phyloP scores from a whole-genome alignment of 2,797 vertebrate genomes.

The Enteromius viviparus region DNA sequence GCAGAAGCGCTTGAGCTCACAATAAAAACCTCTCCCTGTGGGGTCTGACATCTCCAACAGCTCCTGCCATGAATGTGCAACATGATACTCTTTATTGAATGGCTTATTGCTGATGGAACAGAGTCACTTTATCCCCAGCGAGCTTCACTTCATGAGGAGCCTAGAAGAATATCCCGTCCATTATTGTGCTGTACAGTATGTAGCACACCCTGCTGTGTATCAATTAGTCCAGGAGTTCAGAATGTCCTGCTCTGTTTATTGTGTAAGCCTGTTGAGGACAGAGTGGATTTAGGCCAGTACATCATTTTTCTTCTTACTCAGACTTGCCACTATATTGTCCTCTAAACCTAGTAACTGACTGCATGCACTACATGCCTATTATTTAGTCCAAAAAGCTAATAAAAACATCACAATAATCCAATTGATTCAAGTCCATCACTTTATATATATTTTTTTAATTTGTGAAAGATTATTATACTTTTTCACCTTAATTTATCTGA shows the following conservation, averaged over 20 bases:
- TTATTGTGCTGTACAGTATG: constrained; percentile 13
- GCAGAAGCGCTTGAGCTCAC: constrained; percentile 39
- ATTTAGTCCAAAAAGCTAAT: background rate
- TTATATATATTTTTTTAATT: background rate
- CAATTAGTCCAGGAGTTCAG: constrained; percentile 29
- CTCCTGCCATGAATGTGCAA: constrained; percentile 48
- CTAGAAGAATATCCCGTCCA: constrained; percentile 8
- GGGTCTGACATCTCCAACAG: constrained; percentile 49
- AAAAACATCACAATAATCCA: background rate
- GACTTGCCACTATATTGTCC: background rate
- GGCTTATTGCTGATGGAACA: constrained; percentile 44
- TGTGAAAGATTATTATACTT: background rate
- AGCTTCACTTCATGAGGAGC: constrained; percentile 41
- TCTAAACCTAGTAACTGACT: background rate
- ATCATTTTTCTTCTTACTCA: constrained; percentile 19
- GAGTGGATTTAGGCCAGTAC: constrained; percentile 1
- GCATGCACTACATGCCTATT: background rate
- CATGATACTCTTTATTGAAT: constrained; percentile 46
- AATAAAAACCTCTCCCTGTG: constrained; percentile 47
- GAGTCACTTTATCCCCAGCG: constrained; percentile 40
- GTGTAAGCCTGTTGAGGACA: constrained; percentile 5
- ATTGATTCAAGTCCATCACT: background rate
- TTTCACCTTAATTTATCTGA: no score
- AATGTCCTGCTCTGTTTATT: constrained; percentile 34
- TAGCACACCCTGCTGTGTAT: constrained; percentile 14